Evolutionary conservation across 2,888 invertebrate species (phyloP).

Genomic region (Apoda limacodes): DNA sequence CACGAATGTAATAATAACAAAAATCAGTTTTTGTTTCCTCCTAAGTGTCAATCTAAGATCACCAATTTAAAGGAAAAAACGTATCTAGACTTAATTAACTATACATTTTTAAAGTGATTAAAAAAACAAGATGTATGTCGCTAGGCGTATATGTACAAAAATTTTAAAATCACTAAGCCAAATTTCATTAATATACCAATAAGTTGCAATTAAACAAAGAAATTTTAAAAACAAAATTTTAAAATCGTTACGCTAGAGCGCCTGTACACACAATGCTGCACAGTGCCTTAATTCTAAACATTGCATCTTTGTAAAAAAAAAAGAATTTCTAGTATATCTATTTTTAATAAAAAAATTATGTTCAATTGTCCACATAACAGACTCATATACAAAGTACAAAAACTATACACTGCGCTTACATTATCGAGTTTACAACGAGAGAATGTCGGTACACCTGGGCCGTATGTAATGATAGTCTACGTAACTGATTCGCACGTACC

Average conservation of each 20-base stretch:
- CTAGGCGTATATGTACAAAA: conserved; percentile 42
- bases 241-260: conserved; percentile 4
- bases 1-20: conserved; percentile 29
- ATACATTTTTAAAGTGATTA: conserved; percentile 6
- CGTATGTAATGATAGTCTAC: conserved; percentile 8
- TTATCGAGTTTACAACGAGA: conserved; percentile 39
- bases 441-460: conserved; percentile 9
- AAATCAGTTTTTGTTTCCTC: conserved; percentile 22
- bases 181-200: background rate
- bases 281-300: conserved; percentile 35
- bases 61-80: conserved; percentile 21
- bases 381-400: conserved; percentile 61
- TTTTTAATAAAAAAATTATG: conserved; percentile 34
- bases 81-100: conserved; percentile 22
- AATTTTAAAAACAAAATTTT: conserved; percentile 10
- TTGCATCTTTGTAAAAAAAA: conserved; percentile 47
- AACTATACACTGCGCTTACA: conserved; percentile 61
- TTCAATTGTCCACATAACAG: conserved; percentile 34
- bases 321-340: conserved; percentile 31
- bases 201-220: conserved; percentile 6
- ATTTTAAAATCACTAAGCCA: background rate
- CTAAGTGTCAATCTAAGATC: conserved; percentile 22
- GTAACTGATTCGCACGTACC: conserved; percentile 6
- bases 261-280: conserved; percentile 23
- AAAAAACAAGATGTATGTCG: conserved; percentile 26